phyloP scores from a whole-genome alignment of 2,113 vertebrate genomes.

The Nannobrachium achirus region DNA sequence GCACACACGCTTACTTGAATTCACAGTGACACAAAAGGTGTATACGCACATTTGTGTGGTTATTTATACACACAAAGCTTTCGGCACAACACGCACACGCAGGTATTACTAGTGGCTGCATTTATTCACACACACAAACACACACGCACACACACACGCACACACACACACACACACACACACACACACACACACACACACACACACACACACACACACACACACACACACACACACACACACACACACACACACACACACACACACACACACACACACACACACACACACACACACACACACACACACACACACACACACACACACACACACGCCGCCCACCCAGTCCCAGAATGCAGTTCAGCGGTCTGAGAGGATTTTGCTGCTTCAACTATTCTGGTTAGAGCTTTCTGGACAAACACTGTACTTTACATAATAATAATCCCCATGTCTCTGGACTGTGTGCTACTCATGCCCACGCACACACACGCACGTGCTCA shows the following conservation, averaged over 20 bases:
- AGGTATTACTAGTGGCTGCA: no score
- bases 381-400: constrained; percentile 40
- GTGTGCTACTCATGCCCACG: constrained; percentile 2
- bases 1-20: no score
- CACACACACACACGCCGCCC: background rate
- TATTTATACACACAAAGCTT: no score
- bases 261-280: constrained; percentile 7
- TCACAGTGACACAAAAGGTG: no score
- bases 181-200: no score
- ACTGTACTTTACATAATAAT: constrained; percentile 51
- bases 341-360: background rate
- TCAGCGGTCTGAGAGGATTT: constrained; percentile 48
- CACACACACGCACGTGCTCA: background rate
- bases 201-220: constrained; percentile 1
- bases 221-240: constrained; percentile 1
- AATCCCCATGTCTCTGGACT: constrained; percentile 16
- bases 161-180: background rate
- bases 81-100: background rate
- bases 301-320: constrained; percentile 7
- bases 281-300: constrained; percentile 8
- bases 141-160: background rate
- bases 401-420: constrained; percentile 45
- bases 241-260: background rate
- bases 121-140: background rate
- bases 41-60: no score